A percentile compares a stretch with the other conserved stretches of the same genome.
Conservation (phyloP, 1,140 invertebrate genomes). For the Pinna nobilis region DNA sequence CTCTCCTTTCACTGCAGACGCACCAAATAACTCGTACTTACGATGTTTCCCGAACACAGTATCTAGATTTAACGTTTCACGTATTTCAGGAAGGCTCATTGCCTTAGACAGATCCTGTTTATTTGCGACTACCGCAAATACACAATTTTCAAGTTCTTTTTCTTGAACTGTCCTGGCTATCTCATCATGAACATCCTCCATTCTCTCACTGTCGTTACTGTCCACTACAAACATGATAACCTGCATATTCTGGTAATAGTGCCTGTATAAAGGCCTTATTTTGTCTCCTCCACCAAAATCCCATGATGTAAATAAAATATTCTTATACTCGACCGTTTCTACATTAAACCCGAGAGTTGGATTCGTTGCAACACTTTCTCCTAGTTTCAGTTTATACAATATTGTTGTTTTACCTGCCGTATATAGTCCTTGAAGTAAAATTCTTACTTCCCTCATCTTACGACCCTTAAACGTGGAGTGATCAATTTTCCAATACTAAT, state of each 20-base stretch:
- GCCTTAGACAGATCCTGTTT: too few relatives aligned
- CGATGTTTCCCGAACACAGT: too few relatives aligned
- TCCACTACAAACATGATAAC: constrained; percentile 24
- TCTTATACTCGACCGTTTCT: constrained; percentile 90
- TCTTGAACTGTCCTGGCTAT: too few relatives aligned
- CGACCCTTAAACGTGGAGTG: too few relatives aligned
- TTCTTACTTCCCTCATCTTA: constrained; percentile 99
- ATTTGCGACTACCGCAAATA: too few relatives aligned
- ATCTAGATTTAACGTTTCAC: too few relatives aligned
- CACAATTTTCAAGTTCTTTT: too few relatives aligned
- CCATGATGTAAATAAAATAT: constrained; percentile 89
- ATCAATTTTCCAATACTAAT: too few relatives aligned
- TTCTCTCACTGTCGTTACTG: constrained; percentile 27
- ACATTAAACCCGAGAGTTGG: constrained; percentile 97
- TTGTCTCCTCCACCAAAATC: constrained; percentile 95
- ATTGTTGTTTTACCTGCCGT: constrained; percentile 97
- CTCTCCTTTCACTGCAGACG: too few relatives aligned
- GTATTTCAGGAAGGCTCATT: too few relatives aligned
- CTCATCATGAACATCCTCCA: too few relatives aligned
- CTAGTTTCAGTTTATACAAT: constrained; percentile 97
- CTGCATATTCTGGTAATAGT: constrained; percentile 93
- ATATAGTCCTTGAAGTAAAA: constrained; percentile 97
- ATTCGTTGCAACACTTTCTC: constrained; percentile 98
- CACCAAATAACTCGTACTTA: too few relatives aligned
- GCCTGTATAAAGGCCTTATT: constrained; percentile 93